These are phyloP conservation scores for Tiliacea citrago DNA, from an alignment of 2,888 invertebrate species.

Conservation along the genomic window DNA sequence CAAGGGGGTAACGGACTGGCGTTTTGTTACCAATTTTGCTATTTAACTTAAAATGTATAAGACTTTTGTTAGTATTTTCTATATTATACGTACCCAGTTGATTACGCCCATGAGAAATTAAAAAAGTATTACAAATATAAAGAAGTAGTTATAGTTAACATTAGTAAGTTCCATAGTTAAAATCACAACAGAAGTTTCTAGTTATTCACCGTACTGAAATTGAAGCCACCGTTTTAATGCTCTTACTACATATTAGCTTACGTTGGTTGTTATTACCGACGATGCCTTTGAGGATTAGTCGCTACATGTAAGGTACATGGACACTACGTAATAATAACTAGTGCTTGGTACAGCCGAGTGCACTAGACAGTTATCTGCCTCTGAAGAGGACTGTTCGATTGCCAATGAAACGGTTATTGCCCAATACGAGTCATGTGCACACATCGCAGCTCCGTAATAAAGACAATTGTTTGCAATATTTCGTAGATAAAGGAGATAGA, in stretches of 20 bases:
- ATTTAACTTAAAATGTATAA: background rate
- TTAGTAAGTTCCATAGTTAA: background rate
- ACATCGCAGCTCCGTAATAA: conserved; percentile 42
- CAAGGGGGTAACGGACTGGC: background rate
- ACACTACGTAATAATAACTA: conserved; percentile 49
- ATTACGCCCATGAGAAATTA: background rate
- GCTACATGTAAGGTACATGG: conserved; percentile 11
- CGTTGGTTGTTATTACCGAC: conserved; percentile 22
- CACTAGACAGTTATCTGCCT: conserved; percentile 73
- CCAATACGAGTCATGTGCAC: conserved; percentile 68
- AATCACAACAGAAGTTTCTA: background rate
- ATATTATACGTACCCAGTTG: background rate
- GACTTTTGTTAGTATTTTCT: background rate
- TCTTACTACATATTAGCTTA: conserved; percentile 11
- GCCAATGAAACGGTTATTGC: conserved; percentile 76
- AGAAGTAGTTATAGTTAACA: too few species aligned
- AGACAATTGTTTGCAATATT: conserved; percentile 41
- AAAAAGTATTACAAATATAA: too few species aligned
- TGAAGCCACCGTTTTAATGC: background rate
- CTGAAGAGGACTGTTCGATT: conserved; percentile 72
- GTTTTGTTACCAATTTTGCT: background rate
- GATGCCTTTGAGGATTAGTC: conserved; percentile 35
- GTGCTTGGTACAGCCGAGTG: conserved; percentile 59
- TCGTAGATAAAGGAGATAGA: background rate
- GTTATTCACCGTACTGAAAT: background rate